These are phyloP conservation scores for Epizoanthus fatuus DNA, from an alignment of 92 coral and sea anemone genomes.

Conservation along the genomic window DNA sequence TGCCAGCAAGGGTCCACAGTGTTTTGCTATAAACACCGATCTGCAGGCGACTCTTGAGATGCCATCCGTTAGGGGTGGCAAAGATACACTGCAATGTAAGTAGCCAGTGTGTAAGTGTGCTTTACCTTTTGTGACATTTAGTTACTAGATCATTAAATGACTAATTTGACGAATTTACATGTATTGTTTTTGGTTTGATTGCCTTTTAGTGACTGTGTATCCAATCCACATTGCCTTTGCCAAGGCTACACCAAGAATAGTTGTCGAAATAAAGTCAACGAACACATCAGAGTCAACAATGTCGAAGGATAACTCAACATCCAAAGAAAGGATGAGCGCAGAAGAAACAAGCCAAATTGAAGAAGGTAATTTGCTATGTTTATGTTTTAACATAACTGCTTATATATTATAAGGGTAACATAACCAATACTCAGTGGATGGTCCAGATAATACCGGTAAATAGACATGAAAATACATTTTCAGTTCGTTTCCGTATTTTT, in stretches of 20 bases:
- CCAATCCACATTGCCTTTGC: slow-evolving; percentile 55
- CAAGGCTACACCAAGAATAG: slow-evolving; percentile 25
- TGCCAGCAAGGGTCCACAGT: slow-evolving; percentile 44
- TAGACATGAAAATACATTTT: no score
- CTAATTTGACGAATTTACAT: background rate
- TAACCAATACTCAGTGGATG: no score
- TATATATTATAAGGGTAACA: no score
- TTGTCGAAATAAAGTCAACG: slow-evolving; percentile 36
- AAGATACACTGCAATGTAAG: slow-evolving; percentile 67
- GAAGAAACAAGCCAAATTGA: slow-evolving; percentile 32
- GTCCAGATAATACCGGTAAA: no score
- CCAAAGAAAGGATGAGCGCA: background rate
- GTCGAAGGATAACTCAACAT: background rate
- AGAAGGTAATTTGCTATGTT: slow-evolving; percentile 7
- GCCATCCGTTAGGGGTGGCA: slow-evolving; percentile 51
- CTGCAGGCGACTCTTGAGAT: slow-evolving; percentile 53
- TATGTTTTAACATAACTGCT: background rate
- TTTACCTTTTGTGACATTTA: no score
- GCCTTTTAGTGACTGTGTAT: slow-evolving; percentile 48
- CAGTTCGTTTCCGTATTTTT: no score
- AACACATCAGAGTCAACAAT: background rate
- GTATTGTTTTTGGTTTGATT: slow-evolving; percentile 7
- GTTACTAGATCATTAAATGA: no score
- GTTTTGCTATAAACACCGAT: slow-evolving; percentile 70
- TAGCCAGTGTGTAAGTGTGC: slow-evolving; percentile 10